Percentiles rank a stretch among this genome's conserved stretches.
Conservation (phyloP, 1,140 invertebrate species). For the Anthonomus grandis region DNA sequence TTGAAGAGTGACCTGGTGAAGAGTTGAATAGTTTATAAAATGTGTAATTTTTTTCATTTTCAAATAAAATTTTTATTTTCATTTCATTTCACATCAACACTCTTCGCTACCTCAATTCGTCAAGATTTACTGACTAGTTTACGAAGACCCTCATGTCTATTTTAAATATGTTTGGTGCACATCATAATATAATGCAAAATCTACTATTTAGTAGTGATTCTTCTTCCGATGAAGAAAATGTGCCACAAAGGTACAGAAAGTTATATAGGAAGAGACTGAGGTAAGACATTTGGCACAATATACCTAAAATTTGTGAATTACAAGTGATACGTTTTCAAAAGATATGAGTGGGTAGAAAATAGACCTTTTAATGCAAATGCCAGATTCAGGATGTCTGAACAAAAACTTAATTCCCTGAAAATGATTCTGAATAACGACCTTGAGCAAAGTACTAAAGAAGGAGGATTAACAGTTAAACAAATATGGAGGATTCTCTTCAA, state of each 20-base stretch:
- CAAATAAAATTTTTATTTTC: neutral
- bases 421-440: too few species aligned
- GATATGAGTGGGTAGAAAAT: neutral
- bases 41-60: too few species aligned
- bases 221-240: conserved; percentile 6
- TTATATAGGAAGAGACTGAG: too few species aligned
- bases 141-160: conserved; percentile 13
- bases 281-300: too few species aligned
- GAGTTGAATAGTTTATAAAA: too few species aligned
- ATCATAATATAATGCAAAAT: neutral
- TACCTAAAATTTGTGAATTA: too few species aligned
- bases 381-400: conserved; percentile 5
- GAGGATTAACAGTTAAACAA: conserved; percentile 3
- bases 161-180: neutral
- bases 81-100: conserved; percentile 5
- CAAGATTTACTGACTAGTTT: conserved; percentile 3
- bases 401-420: conserved; percentile 2
- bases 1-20: conserved; percentile 6
- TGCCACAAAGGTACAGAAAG: too few species aligned
- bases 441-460: neutral
- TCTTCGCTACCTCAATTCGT: neutral
- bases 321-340: neutral
- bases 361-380: neutral
- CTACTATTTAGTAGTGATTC: too few species aligned
- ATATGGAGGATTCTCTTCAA: conserved; percentile 9